Conservation (phyloP, 2,797 vertebrate species). For the Neostethus bicornis region DNA sequence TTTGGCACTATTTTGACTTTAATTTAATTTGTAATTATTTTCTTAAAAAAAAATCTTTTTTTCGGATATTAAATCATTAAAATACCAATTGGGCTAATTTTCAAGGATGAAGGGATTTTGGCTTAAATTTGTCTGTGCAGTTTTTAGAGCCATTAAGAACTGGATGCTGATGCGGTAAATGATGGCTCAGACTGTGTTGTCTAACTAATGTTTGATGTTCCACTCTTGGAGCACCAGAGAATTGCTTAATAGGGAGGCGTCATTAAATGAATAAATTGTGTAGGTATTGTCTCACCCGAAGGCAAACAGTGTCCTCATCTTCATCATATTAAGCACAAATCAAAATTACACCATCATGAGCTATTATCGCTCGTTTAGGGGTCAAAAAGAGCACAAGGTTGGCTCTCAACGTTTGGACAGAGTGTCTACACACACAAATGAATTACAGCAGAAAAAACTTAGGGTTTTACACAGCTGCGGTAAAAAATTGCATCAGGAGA, state of each 20-base stretch:
- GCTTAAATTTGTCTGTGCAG: conserved; percentile 11
- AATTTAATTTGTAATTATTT: conserved; percentile 9
- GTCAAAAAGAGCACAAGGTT: conserved; percentile 15
- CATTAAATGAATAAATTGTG: conserved; percentile 50
- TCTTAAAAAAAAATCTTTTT: conserved; percentile 3
- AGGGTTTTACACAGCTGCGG: conserved; percentile 47
- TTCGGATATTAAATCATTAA: conserved; percentile 2
- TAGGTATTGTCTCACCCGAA: conserved; percentile 28
- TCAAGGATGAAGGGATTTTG: background rate
- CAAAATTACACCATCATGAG: conserved; percentile 13
- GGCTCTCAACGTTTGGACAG: conserved; percentile 15
- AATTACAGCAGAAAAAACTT: conserved; percentile 25
- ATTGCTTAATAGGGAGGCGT: conserved; percentile 49
- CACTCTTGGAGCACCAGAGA: conserved; percentile 49
- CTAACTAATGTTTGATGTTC: conserved; percentile 49
- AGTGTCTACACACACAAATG: conserved; percentile 22
- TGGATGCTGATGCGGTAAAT: conserved; percentile 27
- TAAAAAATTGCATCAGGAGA: conserved; percentile 69
- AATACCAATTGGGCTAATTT: conserved; percentile 2
- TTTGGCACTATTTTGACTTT: conserved; percentile 11
- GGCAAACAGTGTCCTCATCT: conserved; percentile 33
- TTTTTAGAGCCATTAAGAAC: conserved; percentile 6
- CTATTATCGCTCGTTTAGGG: conserved; percentile 15
- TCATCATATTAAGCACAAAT: conserved; percentile 33
- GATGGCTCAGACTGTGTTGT: conserved; percentile 17